phyloP scores from a whole-genome alignment of 37 sponge, comb jelly and placozoan genomes.

The Dysidea cf. avara region DNA sequence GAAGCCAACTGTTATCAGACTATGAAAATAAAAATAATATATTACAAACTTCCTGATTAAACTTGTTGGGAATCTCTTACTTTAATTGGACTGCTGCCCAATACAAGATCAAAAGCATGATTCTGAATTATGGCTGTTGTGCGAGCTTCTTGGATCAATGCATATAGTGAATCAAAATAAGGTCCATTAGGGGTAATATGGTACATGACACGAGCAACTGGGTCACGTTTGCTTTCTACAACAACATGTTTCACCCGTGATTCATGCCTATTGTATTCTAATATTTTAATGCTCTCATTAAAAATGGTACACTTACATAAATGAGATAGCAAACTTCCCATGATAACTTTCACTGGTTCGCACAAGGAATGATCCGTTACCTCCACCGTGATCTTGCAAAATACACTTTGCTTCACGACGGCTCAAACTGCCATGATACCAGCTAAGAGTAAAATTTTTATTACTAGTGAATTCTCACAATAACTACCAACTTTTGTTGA shows the following conservation, averaged over 20 bases:
- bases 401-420: constrained; percentile 67
- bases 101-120: constrained; percentile 59
- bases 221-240: constrained; percentile 63
- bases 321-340: constrained; percentile 83
- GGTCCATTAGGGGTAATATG: constrained; percentile 74
- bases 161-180: constrained; percentile 56
- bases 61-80: too few species aligned
- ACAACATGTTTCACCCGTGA: constrained; percentile 70
- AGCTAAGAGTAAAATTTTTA: constrained; percentile 35
- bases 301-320: constrained; percentile 62
- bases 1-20: constrained; percentile 70
- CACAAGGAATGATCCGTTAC: constrained; percentile 75
- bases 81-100: constrained; percentile 64
- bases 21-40: constrained; percentile 2
- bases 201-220: constrained; percentile 70
- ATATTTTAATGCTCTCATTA: neutral
- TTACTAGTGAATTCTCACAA: neutral
- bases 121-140: constrained; percentile 64
- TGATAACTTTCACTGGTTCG: constrained; percentile 74
- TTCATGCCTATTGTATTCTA: constrained; percentile 48
- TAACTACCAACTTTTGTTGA: constrained; percentile 41
- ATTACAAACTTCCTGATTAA: neutral
- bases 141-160: constrained; percentile 68
- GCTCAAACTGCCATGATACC: constrained; percentile 69
- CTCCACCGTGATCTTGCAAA: constrained; percentile 65